These are phyloP conservation scores for Cephus runcator DNA, from an alignment of 2,888 invertebrate species.

Conservation along the genomic window DNA sequence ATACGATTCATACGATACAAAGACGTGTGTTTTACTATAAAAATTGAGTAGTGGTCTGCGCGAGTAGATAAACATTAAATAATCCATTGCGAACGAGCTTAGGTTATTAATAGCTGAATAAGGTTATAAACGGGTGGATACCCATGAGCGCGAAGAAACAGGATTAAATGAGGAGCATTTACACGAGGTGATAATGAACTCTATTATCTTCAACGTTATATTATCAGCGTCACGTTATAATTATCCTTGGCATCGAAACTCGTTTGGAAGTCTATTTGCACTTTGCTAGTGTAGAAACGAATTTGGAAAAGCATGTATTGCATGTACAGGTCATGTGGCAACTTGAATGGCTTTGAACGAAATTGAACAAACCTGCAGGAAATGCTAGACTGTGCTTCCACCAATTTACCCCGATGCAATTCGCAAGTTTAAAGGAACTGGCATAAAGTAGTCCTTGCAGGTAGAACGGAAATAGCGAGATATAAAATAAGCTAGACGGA, in stretches of 20 bases:
- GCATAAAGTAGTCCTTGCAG: background rate
- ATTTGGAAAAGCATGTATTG: background rate
- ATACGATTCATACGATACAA: background rate
- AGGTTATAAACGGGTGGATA: background rate
- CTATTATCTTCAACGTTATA: background rate
- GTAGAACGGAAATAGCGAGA: background rate
- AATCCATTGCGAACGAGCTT: background rate
- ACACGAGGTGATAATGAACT: background rate
- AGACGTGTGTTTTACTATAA: background rate
- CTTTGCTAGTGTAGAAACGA: background rate
- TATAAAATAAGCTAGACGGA: background rate
- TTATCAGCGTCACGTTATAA: background rate
- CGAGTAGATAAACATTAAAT: background rate
- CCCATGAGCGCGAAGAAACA: background rate
- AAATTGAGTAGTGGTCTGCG: background rate
- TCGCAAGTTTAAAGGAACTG: background rate
- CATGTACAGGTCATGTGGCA: background rate
- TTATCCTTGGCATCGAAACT: background rate
- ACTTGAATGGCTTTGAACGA: background rate
- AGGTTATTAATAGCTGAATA: background rate
- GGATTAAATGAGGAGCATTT: background rate
- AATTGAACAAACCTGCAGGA: background rate
- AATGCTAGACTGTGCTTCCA: background rate
- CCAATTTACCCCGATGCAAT: background rate
- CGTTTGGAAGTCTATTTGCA: background rate